Evolutionary conservation across 2,113 vertebrate genomes (phyloP).

Genomic region (Anhinga anhinga): DNA sequence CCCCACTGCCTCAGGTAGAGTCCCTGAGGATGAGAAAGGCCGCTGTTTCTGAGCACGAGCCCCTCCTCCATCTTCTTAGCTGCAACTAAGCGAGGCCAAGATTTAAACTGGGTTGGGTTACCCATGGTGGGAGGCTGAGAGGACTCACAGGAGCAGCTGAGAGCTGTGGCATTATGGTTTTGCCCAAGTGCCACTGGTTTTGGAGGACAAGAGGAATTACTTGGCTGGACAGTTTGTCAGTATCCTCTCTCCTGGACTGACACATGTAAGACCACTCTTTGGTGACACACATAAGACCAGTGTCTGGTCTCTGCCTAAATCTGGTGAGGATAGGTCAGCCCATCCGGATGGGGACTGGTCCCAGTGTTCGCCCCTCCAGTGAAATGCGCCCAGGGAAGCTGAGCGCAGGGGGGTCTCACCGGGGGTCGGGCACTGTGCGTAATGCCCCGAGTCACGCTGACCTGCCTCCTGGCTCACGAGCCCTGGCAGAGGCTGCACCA

Average conservation of each 20-base stretch:
- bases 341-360: background rate
- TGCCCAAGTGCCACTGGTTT: background rate
- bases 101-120: background rate
- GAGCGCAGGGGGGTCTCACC: background rate
- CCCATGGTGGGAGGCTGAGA: background rate
- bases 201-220: background rate
- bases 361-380: background rate
- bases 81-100: background rate
- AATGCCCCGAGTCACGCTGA: background rate
- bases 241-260: background rate
- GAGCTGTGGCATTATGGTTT: background rate
- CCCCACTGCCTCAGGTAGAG: background rate
- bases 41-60: rapidly evolving
- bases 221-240: background rate
- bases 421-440: rapidly evolving
- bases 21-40: background rate
- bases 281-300: background rate
- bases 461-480: background rate
- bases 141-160: background rate
- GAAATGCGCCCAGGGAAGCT: rapidly evolving
- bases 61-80: background rate
- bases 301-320: background rate
- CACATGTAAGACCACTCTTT: background rate
- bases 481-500: background rate
- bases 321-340: background rate